Conservation (phyloP, 2,888 invertebrate species). For the Heliconius erato region DNA sequence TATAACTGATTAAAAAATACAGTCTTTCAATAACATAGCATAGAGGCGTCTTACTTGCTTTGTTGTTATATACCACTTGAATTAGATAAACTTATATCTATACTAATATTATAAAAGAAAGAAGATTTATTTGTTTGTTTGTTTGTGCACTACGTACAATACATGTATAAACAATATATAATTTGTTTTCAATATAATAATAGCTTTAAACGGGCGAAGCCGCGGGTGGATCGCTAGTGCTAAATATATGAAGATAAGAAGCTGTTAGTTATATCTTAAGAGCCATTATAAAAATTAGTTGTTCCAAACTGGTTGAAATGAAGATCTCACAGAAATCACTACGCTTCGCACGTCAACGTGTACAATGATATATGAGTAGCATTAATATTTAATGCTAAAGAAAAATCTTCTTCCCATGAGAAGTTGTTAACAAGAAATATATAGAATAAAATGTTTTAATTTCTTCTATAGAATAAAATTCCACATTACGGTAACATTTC, state of each 20-base stretch:
- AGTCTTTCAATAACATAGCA: not conserved
- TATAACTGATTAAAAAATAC: not conserved
- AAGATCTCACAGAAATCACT: constrained; percentile 1
- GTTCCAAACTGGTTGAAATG: not conserved
- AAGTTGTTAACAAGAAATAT: constrained; percentile 1
- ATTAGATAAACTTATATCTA: too few species aligned
- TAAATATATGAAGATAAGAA: too few species aligned
- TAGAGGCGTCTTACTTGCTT: not conserved
- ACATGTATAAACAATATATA: too few species aligned
- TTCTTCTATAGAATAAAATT: not conserved
- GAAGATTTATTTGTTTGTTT: too few species aligned
- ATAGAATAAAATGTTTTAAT: not conserved
- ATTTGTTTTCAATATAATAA: too few species aligned
- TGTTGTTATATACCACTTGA: too few species aligned
- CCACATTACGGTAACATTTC: too few species aligned
- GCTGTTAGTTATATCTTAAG: too few species aligned
- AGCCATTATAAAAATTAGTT: not conserved
- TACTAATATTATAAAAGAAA: too few species aligned
- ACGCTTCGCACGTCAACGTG: not conserved
- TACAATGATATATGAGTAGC: not conserved
- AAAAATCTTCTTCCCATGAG: constrained; percentile 3
- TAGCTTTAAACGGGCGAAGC: too few species aligned
- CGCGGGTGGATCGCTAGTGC: too few species aligned
- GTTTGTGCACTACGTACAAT: too few species aligned
- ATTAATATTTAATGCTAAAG: constrained; percentile 14